Conservation (phyloP, 53 echinoderm and acorn worm genomes). For the Antedon mediterranea region DNA sequence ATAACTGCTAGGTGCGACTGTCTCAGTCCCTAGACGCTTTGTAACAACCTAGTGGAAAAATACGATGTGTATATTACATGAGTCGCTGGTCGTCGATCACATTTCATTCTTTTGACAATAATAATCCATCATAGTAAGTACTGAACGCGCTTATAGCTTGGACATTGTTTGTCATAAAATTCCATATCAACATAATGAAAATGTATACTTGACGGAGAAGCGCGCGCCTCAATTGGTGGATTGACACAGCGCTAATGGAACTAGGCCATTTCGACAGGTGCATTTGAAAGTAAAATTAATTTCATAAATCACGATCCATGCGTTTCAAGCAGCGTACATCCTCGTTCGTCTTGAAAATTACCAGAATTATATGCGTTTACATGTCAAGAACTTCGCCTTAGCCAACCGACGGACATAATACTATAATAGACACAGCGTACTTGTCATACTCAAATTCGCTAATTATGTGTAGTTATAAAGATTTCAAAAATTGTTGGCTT, state of each 20-base stretch:
- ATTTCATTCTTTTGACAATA: conserved; percentile 1
- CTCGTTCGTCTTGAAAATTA: conserved; percentile 1
- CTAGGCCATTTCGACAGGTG: conserved; percentile 1
- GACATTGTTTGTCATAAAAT: conserved; percentile 1
- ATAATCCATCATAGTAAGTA: conserved; percentile 1
- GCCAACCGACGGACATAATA: background rate
- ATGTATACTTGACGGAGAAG: background rate
- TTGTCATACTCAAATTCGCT: background rate
- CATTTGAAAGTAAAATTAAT: conserved; percentile 1
- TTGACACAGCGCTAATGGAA: background rate
- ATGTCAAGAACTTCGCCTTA: background rate
- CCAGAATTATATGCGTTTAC: background rate
- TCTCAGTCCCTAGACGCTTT: background rate
- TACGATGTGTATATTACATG: background rate
- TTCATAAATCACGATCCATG: background rate
- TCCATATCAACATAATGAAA: background rate
- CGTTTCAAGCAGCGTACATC: background rate
- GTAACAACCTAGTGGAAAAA: background rate
- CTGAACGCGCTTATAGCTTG: background rate
- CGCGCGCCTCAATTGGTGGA: background rate
- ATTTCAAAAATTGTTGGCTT: background rate
- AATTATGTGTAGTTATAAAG: background rate
- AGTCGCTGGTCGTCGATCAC: background rate
- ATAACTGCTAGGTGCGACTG: background rate
- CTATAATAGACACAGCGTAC: background rate